Evolutionary conservation across 2,888 invertebrate species (phyloP).

Genomic region (Drosophila meridiana): DNA sequence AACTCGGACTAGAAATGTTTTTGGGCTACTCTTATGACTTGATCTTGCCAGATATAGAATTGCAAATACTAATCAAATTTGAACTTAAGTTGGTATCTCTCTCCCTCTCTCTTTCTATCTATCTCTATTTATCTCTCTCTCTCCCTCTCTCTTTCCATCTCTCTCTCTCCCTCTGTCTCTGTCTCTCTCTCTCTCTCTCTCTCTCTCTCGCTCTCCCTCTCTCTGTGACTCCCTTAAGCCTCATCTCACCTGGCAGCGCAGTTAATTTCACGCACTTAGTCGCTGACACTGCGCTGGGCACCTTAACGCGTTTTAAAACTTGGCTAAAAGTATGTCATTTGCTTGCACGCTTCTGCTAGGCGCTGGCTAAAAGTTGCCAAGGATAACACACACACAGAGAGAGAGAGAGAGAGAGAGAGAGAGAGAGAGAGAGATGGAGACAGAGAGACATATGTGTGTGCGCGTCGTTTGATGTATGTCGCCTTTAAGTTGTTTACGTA

Average conservation of each 20-base stretch:
- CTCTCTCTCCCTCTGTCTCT: too few species aligned
- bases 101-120: too few species aligned
- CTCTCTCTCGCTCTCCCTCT: neutral
- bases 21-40: too few species aligned
- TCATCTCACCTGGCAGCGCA: conserved; percentile 15
- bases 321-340: conserved; percentile 39
- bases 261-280: conserved; percentile 55
- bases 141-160: too few species aligned
- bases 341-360: conserved; percentile 16
- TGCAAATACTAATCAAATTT: too few species aligned
- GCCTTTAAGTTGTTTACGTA: conserved; percentile 30
- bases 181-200: neutral
- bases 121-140: too few species aligned
- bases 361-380: conserved; percentile 30
- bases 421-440: too few species aligned
- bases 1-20: too few species aligned
- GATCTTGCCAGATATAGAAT: too few species aligned
- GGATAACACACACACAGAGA: neutral
- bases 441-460: neutral
- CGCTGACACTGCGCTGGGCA: conserved; percentile 32
- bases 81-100: too few species aligned
- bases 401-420: neutral
- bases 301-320: conserved; percentile 48
- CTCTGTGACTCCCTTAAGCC: neutral
- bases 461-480: conserved; percentile 35